phyloP scores from a whole-genome alignment of 2,113 vertebrate species.

The Sylvia atricapilla region DNA sequence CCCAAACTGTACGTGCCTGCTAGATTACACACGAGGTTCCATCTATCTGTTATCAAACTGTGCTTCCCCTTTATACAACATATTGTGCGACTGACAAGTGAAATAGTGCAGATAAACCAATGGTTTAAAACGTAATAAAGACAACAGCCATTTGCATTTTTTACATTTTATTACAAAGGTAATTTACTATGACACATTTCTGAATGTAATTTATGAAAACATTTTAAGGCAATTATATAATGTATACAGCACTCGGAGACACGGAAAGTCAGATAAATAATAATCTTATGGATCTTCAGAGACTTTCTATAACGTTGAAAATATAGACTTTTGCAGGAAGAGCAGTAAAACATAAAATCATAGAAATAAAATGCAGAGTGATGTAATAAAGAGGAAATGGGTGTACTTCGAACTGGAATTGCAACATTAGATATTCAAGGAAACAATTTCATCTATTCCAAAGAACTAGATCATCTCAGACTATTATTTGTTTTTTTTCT shows the following conservation, averaged over 20 bases:
- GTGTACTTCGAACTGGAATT: constrained; percentile 37
- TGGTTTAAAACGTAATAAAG: constrained; percentile 95
- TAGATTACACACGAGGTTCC: constrained; percentile 94
- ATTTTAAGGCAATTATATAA: constrained; percentile 83
- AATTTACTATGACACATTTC: constrained; percentile 96
- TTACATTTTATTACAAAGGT: constrained; percentile 91
- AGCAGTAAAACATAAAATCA: constrained; percentile 67
- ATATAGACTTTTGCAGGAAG: constrained; percentile 28
- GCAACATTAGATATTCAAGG: constrained; percentile 57
- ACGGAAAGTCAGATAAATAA: constrained; percentile 78
- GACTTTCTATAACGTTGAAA: constrained; percentile 67
- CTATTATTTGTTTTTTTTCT: background rate
- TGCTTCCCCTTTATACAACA: constrained; percentile 85
- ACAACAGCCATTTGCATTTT: constrained; percentile 93
- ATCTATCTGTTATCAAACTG: constrained; percentile 92
- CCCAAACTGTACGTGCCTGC: constrained; percentile 94
- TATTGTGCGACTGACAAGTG: constrained; percentile 92
- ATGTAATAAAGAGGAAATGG: constrained; percentile 63
- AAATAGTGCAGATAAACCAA: constrained; percentile 99
- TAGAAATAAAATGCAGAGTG: constrained; percentile 65
- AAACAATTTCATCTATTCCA: constrained; percentile 38
- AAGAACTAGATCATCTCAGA: constrained; percentile 1
- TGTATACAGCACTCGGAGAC: constrained; percentile 73
- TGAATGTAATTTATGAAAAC: constrained; percentile 86
- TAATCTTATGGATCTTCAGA: constrained; percentile 77